Evolutionary conservation across 2,113 vertebrate genomes (phyloP), one percentile per base, ranked within the genome.

Genomic region (Cricetomys ansorgei): DNA sequence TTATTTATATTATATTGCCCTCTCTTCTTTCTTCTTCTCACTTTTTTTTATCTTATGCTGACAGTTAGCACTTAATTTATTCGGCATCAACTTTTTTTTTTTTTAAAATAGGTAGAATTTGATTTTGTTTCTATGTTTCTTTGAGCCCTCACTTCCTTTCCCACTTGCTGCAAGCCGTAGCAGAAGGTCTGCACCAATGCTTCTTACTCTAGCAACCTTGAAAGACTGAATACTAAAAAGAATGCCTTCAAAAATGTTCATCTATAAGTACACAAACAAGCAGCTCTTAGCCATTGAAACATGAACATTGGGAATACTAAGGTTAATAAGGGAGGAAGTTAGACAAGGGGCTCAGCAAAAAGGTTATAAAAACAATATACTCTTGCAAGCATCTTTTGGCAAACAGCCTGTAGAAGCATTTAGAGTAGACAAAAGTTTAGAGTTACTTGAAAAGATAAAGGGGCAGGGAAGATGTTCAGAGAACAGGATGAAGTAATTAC

Each of bases 361-460:
- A 72, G 5, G 12, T 79, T 96, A 21, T 25, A 15, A 83, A 79
- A 91, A 89, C n/a, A 92, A 16, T 43, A 55, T 4, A 89, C 25
- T 16, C 19, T 45, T 40, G 7, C 34, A 57, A 87, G 69, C 15
- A 80, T 90, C 87, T 88, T 80, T 92, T 95, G 50, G 88, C 92
- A 93, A n/a, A 73, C 10, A 25, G 25, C 72, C 89, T 93, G 16
- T 59, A 15, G 57, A 94, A 94, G 65, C 75, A 96, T 88, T 96
- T 84, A 92, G 48, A 94, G 45, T 85, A 59, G 84, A 73, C n/a
- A 67, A 88, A 93, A 96, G 65, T 93, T 77, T 90, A 65, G n/a
- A 92, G 67, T 94, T 96, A 90, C 92, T 97, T 93, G 90, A 90
- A 92, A 96, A 94, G 76, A 96, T 55, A 96, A 67, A 67, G 65